phyloP scores from a whole-genome alignment of 2,113 vertebrate species.

The Semicossyphus pulcher region DNA sequence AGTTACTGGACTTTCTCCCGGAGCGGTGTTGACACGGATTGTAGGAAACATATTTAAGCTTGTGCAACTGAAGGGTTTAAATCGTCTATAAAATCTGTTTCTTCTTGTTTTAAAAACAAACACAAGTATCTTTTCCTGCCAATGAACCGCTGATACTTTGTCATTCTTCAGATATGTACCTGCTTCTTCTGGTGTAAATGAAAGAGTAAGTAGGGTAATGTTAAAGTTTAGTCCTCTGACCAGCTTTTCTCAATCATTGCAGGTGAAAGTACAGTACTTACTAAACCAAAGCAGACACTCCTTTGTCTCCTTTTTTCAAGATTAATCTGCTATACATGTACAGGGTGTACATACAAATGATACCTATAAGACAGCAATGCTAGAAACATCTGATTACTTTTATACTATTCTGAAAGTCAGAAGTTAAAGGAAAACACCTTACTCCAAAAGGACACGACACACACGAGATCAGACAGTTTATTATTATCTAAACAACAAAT shows the following conservation, averaged over 20 bases:
- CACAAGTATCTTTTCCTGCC: slow-evolving; percentile 50
- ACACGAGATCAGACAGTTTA: no score
- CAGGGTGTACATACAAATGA: not conserved
- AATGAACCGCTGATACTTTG: slow-evolving; percentile 28
- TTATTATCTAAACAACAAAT: no score
- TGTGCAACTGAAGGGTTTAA: slow-evolving; percentile 73
- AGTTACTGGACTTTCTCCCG: slow-evolving; percentile 75
- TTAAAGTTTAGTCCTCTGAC: not conserved
- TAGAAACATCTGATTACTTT: no score
- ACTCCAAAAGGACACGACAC: no score
- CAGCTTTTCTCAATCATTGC: not conserved
- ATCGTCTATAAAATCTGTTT: slow-evolving; percentile 81
- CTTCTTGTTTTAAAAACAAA: slow-evolving; percentile 66
- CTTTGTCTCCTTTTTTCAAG: not conserved
- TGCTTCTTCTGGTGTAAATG: slow-evolving; percentile 26
- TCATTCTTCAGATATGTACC: slow-evolving; percentile 37
- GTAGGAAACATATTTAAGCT: slow-evolving; percentile 80
- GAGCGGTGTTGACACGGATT: slow-evolving; percentile 79
- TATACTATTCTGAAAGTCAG: no score
- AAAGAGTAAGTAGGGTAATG: slow-evolving; percentile 14
- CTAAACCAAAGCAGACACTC: not conserved
- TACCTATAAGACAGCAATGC: not conserved
- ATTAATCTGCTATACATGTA: not conserved
- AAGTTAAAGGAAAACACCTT: no score
- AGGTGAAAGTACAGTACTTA: not conserved